Evolutionary conservation across 2,888 invertebrate species (phyloP).

Genomic region (Phania funesta): DNA sequence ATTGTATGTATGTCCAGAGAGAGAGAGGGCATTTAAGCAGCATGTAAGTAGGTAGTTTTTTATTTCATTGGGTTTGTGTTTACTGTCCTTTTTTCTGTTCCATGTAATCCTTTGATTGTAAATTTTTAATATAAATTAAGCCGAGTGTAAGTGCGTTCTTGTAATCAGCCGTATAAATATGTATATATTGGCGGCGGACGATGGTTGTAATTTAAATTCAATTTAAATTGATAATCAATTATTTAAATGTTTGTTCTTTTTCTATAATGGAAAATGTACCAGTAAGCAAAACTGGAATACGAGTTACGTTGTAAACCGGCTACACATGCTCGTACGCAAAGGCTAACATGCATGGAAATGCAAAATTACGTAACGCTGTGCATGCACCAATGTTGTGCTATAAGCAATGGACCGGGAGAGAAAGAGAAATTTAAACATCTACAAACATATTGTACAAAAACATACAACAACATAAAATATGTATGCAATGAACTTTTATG

Average conservation of each 20-base stretch:
- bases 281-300: conserved; percentile 15
- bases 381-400: not conserved
- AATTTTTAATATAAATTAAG: conserved; percentile 45
- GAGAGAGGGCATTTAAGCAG: conserved; percentile 11
- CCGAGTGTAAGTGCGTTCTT: conserved; percentile 4
- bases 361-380: not conserved
- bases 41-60: not conserved
- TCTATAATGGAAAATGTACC: conserved; percentile 43
- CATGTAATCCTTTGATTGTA: conserved; percentile 31
- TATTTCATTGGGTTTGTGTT: not conserved
- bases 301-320: conserved; percentile 7
- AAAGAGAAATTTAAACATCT: conserved; percentile 48
- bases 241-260: conserved; percentile 62
- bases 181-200: conserved; percentile 35
- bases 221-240: conserved; percentile 68
- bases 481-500: not conserved
- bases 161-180: conserved; percentile 28
- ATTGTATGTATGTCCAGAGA: not conserved
- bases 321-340: not conserved
- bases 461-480: conserved; percentile 33
- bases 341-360: not conserved
- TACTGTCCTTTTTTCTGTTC: conserved; percentile 2
- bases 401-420: not conserved
- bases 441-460: conserved; percentile 41
- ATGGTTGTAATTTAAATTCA: conserved; percentile 66